Conservation (phyloP, 2,113 vertebrate genomes). For the Ceyx cyanopectus region DNA sequence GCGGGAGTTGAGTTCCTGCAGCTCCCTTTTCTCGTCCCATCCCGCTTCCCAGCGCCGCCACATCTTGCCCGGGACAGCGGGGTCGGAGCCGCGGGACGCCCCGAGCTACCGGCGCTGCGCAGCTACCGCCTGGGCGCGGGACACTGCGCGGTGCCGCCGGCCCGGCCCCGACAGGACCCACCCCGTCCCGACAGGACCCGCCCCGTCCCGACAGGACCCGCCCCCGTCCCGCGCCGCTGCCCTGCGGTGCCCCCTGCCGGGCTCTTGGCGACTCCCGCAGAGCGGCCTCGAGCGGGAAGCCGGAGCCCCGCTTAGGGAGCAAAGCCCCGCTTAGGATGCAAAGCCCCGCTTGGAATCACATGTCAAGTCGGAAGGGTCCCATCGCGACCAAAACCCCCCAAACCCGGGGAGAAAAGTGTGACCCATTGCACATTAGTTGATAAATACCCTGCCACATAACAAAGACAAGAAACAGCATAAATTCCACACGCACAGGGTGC, state of each 20-base stretch:
- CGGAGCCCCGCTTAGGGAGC: fast-evolving
- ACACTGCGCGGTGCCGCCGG: not conserved
- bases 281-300: too few species aligned
- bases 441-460: not conserved
- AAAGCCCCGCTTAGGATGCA: fast-evolving
- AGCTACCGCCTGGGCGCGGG: not conserved
- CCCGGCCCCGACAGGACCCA: not conserved
- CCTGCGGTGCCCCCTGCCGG: not conserved
- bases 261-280: fast-evolving
- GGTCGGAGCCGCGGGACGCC: not conserved
- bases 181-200: not conserved
- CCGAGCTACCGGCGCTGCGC: not conserved
- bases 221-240: not conserved
- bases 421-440: not conserved
- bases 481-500: not conserved
- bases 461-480: not conserved
- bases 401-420: not conserved
- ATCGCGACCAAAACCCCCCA: not conserved
- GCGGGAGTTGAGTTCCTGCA: slow-evolving; percentile 84
- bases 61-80: not conserved
- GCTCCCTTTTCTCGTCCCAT: slow-evolving; percentile 44
- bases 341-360: fast-evolving
- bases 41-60: not conserved
- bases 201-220: not conserved
- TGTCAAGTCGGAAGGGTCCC: not conserved